These are phyloP conservation scores for Pseudochaenichthys georgianus DNA, from an alignment of 2,797 vertebrate genomes.

Conservation along the genomic window DNA sequence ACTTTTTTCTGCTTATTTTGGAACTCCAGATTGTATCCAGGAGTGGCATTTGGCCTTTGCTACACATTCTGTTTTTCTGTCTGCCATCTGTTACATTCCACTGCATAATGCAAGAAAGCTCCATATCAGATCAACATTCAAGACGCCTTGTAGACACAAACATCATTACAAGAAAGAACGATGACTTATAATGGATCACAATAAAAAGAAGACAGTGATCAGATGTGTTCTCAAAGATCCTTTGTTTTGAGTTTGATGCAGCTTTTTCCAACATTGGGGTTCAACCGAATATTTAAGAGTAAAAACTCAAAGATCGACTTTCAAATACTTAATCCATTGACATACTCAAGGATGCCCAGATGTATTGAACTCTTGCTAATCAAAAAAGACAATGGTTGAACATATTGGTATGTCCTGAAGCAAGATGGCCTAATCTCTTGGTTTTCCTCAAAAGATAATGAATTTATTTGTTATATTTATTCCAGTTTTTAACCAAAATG, in stretches of 20 bases:
- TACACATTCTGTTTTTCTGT: not conserved
- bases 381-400: too few relatives aligned
- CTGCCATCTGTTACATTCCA: constrained; percentile 12
- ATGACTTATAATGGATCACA: not conserved
- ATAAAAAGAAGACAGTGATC: not conserved
- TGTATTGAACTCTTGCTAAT: too few relatives aligned
- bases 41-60: constrained; percentile 9
- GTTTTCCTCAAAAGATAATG: too few relatives aligned
- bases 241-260: not conserved
- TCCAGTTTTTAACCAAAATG: too few relatives aligned
- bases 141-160: not conserved
- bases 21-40: constrained; percentile 3
- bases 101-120: not conserved
- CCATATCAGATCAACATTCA: constrained; percentile 14
- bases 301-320: too few relatives aligned
- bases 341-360: not conserved
- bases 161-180: not conserved
- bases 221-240: not conserved
- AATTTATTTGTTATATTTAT: too few relatives aligned
- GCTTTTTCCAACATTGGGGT: not conserved
- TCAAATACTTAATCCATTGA: not conserved
- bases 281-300: not conserved
- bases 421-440: too few relatives aligned
- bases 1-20: not conserved
- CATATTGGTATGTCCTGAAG: too few relatives aligned